These are phyloP conservation scores for Camelus dromedarius DNA, from an alignment of 2,113 vertebrate genomes.

Conservation along the genomic window DNA sequence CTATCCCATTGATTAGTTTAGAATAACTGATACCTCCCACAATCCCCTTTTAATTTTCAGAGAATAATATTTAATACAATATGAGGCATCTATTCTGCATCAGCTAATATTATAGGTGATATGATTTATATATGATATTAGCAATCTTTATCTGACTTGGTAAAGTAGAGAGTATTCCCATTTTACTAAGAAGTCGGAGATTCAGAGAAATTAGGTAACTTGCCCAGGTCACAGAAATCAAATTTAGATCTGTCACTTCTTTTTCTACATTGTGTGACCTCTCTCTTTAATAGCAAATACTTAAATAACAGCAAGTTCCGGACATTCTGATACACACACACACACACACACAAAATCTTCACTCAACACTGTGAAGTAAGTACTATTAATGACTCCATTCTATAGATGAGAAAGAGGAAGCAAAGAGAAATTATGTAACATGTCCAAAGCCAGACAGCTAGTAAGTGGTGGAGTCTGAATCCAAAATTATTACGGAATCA, in stretches of 20 bases:
- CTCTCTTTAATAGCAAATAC: neutral
- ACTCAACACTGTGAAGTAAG: neutral
- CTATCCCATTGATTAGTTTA: neutral
- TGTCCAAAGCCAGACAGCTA: neutral
- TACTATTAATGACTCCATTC: neutral
- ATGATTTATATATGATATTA: neutral
- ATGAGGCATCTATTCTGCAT: neutral
- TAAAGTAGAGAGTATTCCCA: neutral
- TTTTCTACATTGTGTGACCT: neutral
- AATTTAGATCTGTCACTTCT: neutral
- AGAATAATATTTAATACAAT: slow-evolving; percentile 13
- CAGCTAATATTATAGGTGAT: neutral
- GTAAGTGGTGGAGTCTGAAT: neutral
- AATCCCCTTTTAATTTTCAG: neutral
- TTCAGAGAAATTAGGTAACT: neutral
- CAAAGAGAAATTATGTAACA: neutral
- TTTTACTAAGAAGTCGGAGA: neutral
- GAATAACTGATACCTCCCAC: neutral
- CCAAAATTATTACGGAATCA: neutral
- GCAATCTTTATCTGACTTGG: neutral
- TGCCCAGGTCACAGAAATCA: neutral
- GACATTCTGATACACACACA: neutral
- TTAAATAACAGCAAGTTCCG: neutral
- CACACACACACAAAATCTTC: neutral
- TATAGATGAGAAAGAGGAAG: neutral